Base-by-base conservation (phyloP, 37 sponge, comb jelly and placozoan genomes). In the Cliona cf. orientalis region DNA sequence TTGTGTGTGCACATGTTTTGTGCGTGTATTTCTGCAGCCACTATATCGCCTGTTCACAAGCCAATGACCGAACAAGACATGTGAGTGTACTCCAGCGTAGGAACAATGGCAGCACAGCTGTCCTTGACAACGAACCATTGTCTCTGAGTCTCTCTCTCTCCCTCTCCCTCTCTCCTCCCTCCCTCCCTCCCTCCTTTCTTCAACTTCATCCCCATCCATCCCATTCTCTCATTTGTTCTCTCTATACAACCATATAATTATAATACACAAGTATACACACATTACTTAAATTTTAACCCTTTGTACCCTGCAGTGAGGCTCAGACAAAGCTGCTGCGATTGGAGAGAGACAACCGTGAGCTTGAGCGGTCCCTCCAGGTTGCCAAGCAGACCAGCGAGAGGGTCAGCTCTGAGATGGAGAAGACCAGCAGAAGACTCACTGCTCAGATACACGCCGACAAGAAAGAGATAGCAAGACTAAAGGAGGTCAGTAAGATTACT, bases 271-370 rank as follows among this genome's bases (percentile, higher is more conserved):
- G n/a, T n/a, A n/a, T n/a, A n/a, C n/a, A n/a, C n/a, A n/a, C n/a
- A n/a, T n/a, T n/a, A n/a, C n/a, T n/a, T n/a, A n/a, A n/a, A n/a
- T n/a, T n/a, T n/a, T n/a, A n/a, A n/a, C n/a, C n/a, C n/a, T n/a
- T n/a, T n/a, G n/a, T n/a, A n/a, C 36, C 63, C 39, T 61, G 12
- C 65, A 84, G 86, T 32, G 79, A 65, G 32, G 69, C 21, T 23
- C 66, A 69, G 64, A 90, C 85, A 3, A 84, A 90, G 71, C 46
- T 90, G 40, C 62, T 88, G n/a, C 84, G 73, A 21, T 63, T 95
- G 43, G 91, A 91, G 83, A 84, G 83, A 66, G 89, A 91, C 61
- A 85, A 88, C 46, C 45, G 80, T 3, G 95, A 95, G 65, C 71
- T 91, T 41, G 92, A 91, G 69, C 53, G 67, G 0, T 46, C 67